Base-by-base conservation (phyloP, 2,113 vertebrate species). In the Galemys pyrenaicus region DNA sequence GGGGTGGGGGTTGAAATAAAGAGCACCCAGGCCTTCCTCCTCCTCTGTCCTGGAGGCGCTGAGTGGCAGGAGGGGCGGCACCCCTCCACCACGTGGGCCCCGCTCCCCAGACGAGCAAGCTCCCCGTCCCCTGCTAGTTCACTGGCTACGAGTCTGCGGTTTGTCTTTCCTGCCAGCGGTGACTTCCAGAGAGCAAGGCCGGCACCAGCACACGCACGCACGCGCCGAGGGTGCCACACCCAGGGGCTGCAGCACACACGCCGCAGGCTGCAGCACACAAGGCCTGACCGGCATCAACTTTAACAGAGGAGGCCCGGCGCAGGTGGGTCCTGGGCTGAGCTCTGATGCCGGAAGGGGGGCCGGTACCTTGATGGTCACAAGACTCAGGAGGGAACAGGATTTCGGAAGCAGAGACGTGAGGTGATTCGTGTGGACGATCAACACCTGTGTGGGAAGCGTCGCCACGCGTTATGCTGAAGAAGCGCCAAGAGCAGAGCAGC, bases 391-490 rank as follows among this genome's bases (percentile, higher is more conserved):
- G 91, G 98, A 99, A 98, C 98, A 99, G 89, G 99, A 99, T 98
- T 99, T 99, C 71, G 99, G 99, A 86, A 99, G 93, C 87, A 99
- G 95, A 58, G 98, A 98, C 35, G 96, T 98, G 96, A 99, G 98
- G 65, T 98, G 98, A 94, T 99, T 99, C 0, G 97, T 98, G 75
- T 99, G 99, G 81, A 99, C 97, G 91, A 99, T 99, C 94, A 99
- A 96, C 71, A 99, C 99, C 99, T 99, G 87, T 77, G 39, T 95
- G 81, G 87, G 78, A 92, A 91, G 77, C 8, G 0, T 2, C 24
- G 81, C 7, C 8, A 46, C 3, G 16, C 0, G 58, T 46, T 24
- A 68, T 74, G 46, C 1, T 19, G 16, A 44, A 15, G 16, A 44
- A 15, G 44, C 39, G 28, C 56, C 26, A 9, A 60, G 9, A 12